These are phyloP conservation scores for Ceryle rudis DNA, from an alignment of 2,797 vertebrate species.

Conservation along the genomic window DNA sequence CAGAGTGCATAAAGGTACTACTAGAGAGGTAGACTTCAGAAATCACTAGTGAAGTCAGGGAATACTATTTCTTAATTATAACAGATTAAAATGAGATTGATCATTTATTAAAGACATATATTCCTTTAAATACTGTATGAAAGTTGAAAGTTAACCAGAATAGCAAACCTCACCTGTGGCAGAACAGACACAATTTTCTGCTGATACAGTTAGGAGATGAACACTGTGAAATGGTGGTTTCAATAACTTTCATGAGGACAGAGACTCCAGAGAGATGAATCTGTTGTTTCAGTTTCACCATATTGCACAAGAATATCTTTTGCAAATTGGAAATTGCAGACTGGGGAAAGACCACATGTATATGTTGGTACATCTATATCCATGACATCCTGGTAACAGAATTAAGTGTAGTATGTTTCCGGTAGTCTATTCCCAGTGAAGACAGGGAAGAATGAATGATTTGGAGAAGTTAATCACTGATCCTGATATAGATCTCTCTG, in stretches of 20 bases:
- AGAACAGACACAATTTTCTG: neutral
- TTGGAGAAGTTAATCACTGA: neutral
- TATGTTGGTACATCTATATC: neutral
- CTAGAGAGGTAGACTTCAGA: neutral
- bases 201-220: neutral
- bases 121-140: neutral
- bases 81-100: neutral
- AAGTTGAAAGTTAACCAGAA: neutral
- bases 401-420: neutral
- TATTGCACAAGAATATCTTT: neutral
- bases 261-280: neutral
- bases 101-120: neutral
- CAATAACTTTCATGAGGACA: neutral
- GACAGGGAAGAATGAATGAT: neutral
- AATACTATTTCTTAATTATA: neutral
- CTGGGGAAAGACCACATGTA: neutral
- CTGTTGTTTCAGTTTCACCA: neutral
- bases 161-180: neutral
- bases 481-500: neutral
- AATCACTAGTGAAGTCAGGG: neutral
- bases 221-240: neutral
- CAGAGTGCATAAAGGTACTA: neutral
- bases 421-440: neutral
- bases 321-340: neutral
- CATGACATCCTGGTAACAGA: neutral